Evolutionary conservation across 2,888 invertebrate species (phyloP), one percentile per base, ranked within the genome.

Genomic region (Clostera curtula): DNA sequence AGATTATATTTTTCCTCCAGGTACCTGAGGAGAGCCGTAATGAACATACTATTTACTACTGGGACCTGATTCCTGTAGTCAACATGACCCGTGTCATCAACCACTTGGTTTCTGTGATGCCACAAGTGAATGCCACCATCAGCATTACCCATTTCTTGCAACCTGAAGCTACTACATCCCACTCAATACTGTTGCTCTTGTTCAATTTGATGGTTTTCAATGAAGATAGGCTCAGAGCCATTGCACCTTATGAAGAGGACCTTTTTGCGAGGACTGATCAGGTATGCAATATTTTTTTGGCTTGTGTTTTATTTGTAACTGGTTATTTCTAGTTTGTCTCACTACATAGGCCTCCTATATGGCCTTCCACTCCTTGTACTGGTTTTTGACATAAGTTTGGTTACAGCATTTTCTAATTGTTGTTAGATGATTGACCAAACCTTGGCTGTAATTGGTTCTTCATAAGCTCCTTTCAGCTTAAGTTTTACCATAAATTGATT

Each of bases 61-160:
- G 67, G 57, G 82, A 83, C 29, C 45, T 83, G 1, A 31, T 80
- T 1, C 79, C 82, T 0, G 58, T 79, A 0, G 72, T 82, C 24
- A 79, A 82, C 43, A 57, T 69, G 52, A 73, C 64, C 0, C 56
- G 80, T 7, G 63, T 74, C 0, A 49, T 70, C 11, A 77, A 74
- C 34, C 60, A 74, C 24, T 23, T 77, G 2, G 40, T 71, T 0
- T 53, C 63, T 0, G 44, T 51, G 2, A 57, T 63, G 47, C 66
- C 66, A 0, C 56, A 67, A 34, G 44, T 56, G 2, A 40, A 43
- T 1, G 30, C 40, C 2, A 44, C 36, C 0, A 49, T 73, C 16
- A 64, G 34, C 7, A 53, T 79, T 12, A 57, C 53, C 4, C 48
- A 68, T 30, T 63, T 83, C 29, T 50, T 83, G 2, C 80, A 77